phyloP scores from a whole-genome alignment of 2,113 vertebrate species.

The Acrocephalus arundinaceus region DNA sequence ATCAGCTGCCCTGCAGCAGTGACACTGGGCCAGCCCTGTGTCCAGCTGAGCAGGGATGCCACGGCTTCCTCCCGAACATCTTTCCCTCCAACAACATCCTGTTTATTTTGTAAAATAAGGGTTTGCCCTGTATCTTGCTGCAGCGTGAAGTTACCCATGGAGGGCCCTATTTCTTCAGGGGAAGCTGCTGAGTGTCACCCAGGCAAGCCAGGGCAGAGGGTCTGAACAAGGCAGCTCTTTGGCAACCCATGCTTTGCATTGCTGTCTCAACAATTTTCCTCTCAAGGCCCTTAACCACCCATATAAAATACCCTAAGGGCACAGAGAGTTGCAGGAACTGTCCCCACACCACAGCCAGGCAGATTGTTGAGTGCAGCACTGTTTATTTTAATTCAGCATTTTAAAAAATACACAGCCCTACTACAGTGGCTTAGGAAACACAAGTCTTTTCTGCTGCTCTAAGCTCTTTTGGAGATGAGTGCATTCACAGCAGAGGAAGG shows the following conservation, averaged over 20 bases:
- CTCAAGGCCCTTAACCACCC: not conserved
- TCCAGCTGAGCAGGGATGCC: not conserved
- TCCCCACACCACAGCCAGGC: not conserved
- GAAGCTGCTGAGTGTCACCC: not conserved
- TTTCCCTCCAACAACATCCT: not conserved
- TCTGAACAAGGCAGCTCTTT: not conserved
- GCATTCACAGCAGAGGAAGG: not conserved
- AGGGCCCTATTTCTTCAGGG: not conserved
- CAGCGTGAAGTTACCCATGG: not conserved
- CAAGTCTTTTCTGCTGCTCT: slow-evolving; percentile 24
- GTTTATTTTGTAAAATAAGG: not conserved
- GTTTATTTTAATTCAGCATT: slow-evolving; percentile 8
- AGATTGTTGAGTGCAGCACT: not conserved
- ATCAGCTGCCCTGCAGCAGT: not conserved
- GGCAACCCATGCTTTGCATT: not conserved
- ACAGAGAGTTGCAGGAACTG: not conserved
- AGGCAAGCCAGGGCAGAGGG: not conserved
- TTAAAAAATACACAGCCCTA: not conserved
- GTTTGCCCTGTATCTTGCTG: not conserved
- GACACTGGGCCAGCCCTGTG: accelerated
- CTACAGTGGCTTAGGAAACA: not conserved
- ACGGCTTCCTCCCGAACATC: not conserved
- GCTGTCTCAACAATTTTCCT: not conserved
- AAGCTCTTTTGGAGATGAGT: not conserved
- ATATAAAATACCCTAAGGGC: not conserved